Base-by-base conservation (phyloP, 2,888 invertebrate genomes). In the Scrobipalpa atriplicella region DNA sequence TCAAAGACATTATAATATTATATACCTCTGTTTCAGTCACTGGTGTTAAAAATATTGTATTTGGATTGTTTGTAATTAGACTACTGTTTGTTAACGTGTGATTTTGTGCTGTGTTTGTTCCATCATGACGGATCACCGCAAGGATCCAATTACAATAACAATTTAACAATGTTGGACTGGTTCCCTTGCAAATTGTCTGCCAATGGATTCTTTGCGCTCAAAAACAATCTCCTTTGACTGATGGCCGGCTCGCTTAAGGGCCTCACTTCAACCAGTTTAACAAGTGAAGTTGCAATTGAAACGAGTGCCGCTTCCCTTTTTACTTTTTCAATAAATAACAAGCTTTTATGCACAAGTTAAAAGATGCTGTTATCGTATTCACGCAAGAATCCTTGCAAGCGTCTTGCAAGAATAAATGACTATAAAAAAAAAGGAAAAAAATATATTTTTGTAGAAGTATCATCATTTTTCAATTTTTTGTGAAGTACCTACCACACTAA, bases 161-260 rank as follows among this genome's bases (percentile, higher is more conserved):
- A 62, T 62, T 62, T 36, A 47, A 56, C 54, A 56, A 56, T 13
- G 29, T 65, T 66, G 63, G 66, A 58, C 52, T 21, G 43, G 29
- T 39, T 70, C 9, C 16, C 38, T 74, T 71, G 74, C 81, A 85
- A 84, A 86, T 86, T 77, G 78, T 76, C 69, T 66, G 71, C 68
- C 82, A 83, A 84, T 89, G 87, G 87, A 83, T 85, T 80, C 77
- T 80, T 78, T 81, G 82, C 73, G 74, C 74, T 84, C 79, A 75
- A 84, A 84, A 85, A 84, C 78, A 78, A 81, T 83, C 71, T 67
- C 51, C 67, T 77, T 72, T 77, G 81, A 83, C 70, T 77, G 82
- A 82, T 76, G 74, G 69, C 66, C 41, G 13, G 67, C 39, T 58
- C 11, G 29, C 56, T 58, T 61, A 13, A 64, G 52, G 51, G 38